A percentile compares a stretch with the other conserved stretches of the same genome.
Evolutionary conservation across 2,888 invertebrate species (phyloP).

Genomic region (Cactoblastis cactorum): DNA sequence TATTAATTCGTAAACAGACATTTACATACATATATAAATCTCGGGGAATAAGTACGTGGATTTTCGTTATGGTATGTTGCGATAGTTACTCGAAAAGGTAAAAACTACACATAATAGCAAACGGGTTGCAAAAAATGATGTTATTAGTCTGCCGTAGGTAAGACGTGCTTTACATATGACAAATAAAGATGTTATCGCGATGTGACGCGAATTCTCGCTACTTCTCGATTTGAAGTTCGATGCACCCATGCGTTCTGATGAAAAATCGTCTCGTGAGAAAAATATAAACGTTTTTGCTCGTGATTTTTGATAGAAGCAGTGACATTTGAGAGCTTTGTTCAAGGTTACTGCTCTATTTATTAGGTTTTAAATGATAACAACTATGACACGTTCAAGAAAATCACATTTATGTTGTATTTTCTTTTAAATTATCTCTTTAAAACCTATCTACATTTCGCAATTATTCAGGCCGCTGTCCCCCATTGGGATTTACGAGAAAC

Average conservation of each 20-base stretch:
- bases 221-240: constrained; percentile 21
- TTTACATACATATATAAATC: background rate
- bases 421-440: no score
- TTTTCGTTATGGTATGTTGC: background rate
- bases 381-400: background rate
- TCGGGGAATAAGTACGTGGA: background rate
- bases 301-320: constrained; percentile 1
- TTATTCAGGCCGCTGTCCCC: no score
- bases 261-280: constrained; percentile 7
- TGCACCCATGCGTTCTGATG: constrained; percentile 17
- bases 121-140: background rate
- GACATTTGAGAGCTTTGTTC: background rate
- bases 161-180: constrained; percentile 11
- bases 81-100: background rate
- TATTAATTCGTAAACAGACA: background rate
- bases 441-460: background rate
- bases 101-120: background rate
- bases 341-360: background rate
- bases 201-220: constrained; percentile 15
- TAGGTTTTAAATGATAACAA: background rate
- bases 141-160: constrained; percentile 6
- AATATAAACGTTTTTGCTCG: background rate
- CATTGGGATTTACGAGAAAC: no score
- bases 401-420: background rate
- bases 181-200: constrained; percentile 17